Conservation (phyloP, 1,140 invertebrate genomes). For the Drosophila dunni region DNA sequence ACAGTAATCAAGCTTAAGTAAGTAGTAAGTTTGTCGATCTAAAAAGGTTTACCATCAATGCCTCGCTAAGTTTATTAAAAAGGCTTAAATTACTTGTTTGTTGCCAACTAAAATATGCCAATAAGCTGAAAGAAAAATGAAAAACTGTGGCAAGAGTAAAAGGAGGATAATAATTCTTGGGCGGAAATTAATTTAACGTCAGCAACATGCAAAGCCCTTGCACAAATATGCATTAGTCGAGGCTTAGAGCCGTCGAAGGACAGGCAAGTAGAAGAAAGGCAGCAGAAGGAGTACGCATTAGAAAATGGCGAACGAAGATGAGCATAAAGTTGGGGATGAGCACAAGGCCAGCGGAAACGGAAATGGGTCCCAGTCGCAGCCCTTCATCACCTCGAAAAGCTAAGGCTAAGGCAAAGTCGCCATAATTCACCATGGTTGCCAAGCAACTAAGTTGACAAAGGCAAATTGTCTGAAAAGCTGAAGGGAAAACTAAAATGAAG, state of each 20-base stretch:
- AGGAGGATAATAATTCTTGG: conserved; percentile 66
- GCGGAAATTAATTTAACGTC: conserved; percentile 80
- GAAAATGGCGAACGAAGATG: conserved; percentile 2
- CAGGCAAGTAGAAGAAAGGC: background rate
- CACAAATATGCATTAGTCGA: conserved; percentile 78
- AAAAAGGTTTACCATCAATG: background rate
- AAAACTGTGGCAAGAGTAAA: background rate
- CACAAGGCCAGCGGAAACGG: conserved; percentile 42
- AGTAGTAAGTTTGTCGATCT: background rate
- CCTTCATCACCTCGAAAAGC: conserved; percentile 14
- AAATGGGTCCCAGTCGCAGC: conserved; percentile 40
- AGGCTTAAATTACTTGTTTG: conserved; percentile 35
- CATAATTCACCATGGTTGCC: conserved; percentile 18
- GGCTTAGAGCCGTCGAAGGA: conserved; percentile 53
- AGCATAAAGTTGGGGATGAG: conserved; percentile 2
- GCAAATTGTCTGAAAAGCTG: conserved; percentile 33
- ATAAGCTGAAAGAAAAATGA: conserved; percentile 46
- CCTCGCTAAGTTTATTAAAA: conserved; percentile 41
- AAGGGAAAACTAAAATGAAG: conserved; percentile 44
- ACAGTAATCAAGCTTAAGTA: background rate
- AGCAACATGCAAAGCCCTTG: conserved; percentile 64
- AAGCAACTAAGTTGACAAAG: conserved; percentile 58
- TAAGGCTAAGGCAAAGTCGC: background rate
- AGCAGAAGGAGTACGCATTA: background rate
- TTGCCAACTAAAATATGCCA: conserved; percentile 63